A percentile compares a stretch with the other conserved stretches of the same genome.
Evolutionary conservation across 2,113 vertebrate species (phyloP).

Genomic region (Hemichromis elongatus): DNA sequence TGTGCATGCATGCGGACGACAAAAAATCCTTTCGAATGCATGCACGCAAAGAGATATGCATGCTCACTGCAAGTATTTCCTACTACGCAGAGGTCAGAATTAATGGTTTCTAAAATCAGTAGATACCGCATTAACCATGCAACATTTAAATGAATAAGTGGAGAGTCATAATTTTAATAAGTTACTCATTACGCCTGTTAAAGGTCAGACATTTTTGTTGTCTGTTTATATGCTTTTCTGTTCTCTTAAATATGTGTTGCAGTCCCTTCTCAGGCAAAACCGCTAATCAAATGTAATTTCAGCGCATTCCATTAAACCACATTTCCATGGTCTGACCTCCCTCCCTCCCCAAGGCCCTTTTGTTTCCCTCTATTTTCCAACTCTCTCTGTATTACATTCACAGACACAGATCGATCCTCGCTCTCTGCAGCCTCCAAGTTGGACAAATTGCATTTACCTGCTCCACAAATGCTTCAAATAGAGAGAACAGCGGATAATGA

Average conservation of each 20-base stretch:
- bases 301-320: not conserved
- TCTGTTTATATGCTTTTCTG: not conserved
- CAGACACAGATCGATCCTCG: slow-evolving; percentile 34
- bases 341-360: not conserved
- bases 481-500: not conserved
- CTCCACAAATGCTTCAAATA: slow-evolving; percentile 21
- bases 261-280: not conserved
- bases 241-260: not conserved
- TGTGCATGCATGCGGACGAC: not conserved
- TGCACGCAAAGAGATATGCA: not conserved
- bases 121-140: not conserved
- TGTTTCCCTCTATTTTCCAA: not conserved
- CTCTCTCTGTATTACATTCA: slow-evolving; percentile 9
- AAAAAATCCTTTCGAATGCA: not conserved
- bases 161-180: not conserved
- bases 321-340: not conserved
- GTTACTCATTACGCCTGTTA: not conserved
- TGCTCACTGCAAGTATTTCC: not conserved
- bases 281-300: slow-evolving; percentile 14
- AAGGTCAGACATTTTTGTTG: not conserved
- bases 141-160: not conserved
- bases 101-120: not conserved
- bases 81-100: not conserved
- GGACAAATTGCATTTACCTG: slow-evolving; percentile 51
- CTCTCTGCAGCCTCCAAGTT: not conserved